A percentile compares a stretch with the other conserved stretches of the same genome.
Evolutionary conservation across 92 coral and sea anemone genomes (phyloP).

Genomic region (Siderastrea siderea): DNA sequence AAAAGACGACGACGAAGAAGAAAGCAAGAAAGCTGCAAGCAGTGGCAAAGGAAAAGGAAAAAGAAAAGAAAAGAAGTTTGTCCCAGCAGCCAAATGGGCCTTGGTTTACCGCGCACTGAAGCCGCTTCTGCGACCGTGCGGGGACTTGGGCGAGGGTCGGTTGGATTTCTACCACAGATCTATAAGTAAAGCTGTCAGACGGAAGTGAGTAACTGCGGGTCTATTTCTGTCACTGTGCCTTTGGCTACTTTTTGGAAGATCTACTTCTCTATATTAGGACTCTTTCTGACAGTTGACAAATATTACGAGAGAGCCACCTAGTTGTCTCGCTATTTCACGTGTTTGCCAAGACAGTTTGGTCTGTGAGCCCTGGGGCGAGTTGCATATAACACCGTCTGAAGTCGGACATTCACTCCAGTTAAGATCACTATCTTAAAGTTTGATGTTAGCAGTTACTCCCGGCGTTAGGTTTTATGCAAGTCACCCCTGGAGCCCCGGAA

Average conservation of each 20-base stretch:
- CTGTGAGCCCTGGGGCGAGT: no score
- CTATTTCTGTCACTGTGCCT: neutral
- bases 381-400: no score
- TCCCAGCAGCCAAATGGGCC: slow-evolving; percentile 99
- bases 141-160: slow-evolving; percentile 99
- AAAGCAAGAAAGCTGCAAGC: slow-evolving; percentile 28
- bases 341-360: no score
- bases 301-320: no score
- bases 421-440: no score
- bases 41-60: slow-evolving; percentile 14
- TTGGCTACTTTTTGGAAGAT: neutral
- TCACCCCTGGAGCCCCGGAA: no score
- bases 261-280: neutral
- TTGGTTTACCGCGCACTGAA: slow-evolving; percentile 97
- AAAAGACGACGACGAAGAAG: slow-evolving; percentile 68
- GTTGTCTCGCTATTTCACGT: no score
- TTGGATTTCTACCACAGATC: slow-evolving; percentile 98
- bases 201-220: slow-evolving; percentile 74
- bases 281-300: no score
- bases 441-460: no score
- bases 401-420: no score
- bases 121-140: slow-evolving; percentile 98
- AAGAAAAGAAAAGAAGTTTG: slow-evolving; percentile 71
- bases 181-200: slow-evolving; percentile 97
- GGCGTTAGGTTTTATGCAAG: no score